Evolutionary conservation across 1,140 invertebrate genomes (phyloP).

Genomic region (Lineus longissimus): DNA sequence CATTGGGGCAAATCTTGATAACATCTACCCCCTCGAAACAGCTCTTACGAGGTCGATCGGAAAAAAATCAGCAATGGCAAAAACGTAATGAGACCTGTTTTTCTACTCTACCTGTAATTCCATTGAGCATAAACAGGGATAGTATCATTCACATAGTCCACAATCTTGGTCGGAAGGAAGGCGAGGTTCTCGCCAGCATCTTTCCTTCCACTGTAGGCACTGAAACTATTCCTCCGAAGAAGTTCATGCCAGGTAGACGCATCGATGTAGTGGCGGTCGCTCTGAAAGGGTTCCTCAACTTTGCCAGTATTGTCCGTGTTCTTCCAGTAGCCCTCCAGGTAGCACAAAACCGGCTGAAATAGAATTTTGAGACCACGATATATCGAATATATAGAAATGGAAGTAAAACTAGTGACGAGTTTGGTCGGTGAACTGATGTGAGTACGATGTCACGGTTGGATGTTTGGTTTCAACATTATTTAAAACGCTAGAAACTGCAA

Average conservation of each 20-base stretch:
- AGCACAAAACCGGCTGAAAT: conserved; percentile 40
- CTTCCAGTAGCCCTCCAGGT: conserved; percentile 44
- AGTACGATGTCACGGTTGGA: too few relatives aligned
- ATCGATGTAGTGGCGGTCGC: conserved; percentile 33
- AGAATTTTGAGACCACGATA: not conserved
- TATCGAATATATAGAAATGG: too few relatives aligned
- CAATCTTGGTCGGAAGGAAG: conserved; percentile 30
- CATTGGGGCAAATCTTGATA: too few relatives aligned
- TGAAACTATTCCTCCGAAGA: conserved; percentile 27
- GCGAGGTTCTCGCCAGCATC: conserved; percentile 27
- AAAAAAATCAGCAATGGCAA: not conserved
- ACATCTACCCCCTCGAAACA: too few relatives aligned
- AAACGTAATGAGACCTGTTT: conserved; percentile 3
- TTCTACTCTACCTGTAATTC: conserved; percentile 40
- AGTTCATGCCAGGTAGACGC: conserved; percentile 30
- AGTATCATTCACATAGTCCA: conserved; percentile 22
- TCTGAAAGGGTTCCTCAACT: conserved; percentile 32
- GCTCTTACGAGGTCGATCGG: too few relatives aligned
- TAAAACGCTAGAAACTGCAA: too few relatives aligned
- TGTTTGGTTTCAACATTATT: too few relatives aligned
- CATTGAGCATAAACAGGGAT: conserved; percentile 32
- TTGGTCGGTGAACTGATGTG: too few relatives aligned
- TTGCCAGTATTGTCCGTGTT: conserved; percentile 16
- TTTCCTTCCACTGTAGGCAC: conserved; percentile 30
- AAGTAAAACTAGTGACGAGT: too few relatives aligned